Evolutionary conservation across 2,113 vertebrate species (phyloP), one percentile per base, ranked within the genome.

Genomic region (Aspiorhynchus laticeps): DNA sequence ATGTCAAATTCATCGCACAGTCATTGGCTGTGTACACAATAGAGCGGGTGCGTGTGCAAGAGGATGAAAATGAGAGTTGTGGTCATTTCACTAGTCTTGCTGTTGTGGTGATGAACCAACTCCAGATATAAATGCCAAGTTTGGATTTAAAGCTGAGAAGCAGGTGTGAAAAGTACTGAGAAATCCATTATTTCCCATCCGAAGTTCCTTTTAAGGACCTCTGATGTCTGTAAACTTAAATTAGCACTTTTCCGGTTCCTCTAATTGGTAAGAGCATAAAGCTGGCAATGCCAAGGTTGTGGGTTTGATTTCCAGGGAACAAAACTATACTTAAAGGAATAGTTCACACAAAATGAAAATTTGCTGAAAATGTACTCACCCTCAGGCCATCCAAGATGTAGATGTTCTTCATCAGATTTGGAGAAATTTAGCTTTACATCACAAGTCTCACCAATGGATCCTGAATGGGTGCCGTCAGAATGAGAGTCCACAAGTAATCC

Each of bases 81-180:
- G 53, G 41, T 61, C 63, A 36, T 85, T 87, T 82, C 88, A 76
- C 84, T 83, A 77, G 76, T 24, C 7, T 59, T 61, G 21, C 8
- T 59, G 56, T 69, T 79, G 69, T 36, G 48, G 12, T 65, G 56
- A 80, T 82, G 83, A 86, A 77, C 56, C 81, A 85, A 36, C 71
- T 69, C 43, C 51, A 76, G 10, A 8, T 17, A 41, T 63, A 26
- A 80, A 80, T 63, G 79, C 79, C 56, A 80, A 63, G 79, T 65
- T 65, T 61, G 56, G 36, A 80, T 80, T 82, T 82, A 82, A 82
- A 82, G 80, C 80, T 31, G 80, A 82, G 59, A 82, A 82, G 61
- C 38, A 82, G 53, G 56, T 80, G 78, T 80, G 78, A 80, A 61
- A 80, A 80, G n/a, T 31, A 31, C 63, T 65, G 38, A 81, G 59